Conservation (phyloP, 2,888 invertebrate genomes). For the Toxonevra muliebris region DNA sequence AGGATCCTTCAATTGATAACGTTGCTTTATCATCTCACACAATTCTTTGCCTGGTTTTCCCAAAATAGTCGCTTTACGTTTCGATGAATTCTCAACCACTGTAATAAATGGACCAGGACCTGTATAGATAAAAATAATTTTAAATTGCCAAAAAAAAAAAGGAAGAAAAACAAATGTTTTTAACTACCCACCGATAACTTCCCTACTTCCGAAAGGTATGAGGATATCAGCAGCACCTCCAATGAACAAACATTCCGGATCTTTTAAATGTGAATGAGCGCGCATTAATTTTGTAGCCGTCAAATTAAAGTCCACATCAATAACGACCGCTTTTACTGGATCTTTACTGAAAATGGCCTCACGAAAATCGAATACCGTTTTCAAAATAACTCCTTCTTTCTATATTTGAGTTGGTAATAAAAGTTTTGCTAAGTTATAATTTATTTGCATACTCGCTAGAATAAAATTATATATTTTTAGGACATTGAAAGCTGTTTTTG, state of each 20-base stretch:
- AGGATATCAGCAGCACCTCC: slow-evolving; percentile 64
- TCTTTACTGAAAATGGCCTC: slow-evolving; percentile 52
- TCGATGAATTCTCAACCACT: slow-evolving; percentile 59
- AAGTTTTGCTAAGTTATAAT: no score
- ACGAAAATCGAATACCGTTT: slow-evolving; percentile 49
- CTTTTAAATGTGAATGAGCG: slow-evolving; percentile 63
- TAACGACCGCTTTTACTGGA: slow-evolving; percentile 66
- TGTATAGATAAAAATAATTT: slow-evolving; percentile 32
- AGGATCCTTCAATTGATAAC: slow-evolving; percentile 68
- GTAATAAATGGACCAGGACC: slow-evolving; percentile 65
- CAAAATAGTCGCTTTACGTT: slow-evolving; percentile 60
- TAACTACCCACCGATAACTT: slow-evolving; percentile 50
- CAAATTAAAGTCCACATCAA: slow-evolving; percentile 66
- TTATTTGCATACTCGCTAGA: no score
- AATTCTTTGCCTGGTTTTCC: slow-evolving; percentile 66
- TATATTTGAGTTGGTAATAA: slow-evolving; percentile 27
- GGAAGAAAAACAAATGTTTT: neutral
- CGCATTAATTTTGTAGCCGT: slow-evolving; percentile 65
- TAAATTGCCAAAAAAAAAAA: no score
- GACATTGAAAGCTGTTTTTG: no score
- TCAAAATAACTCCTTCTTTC: slow-evolving; percentile 38
- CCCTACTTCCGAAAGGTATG: slow-evolving; percentile 53
- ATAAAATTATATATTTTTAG: no score
- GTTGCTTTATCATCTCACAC: slow-evolving; percentile 54
- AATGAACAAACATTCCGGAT: slow-evolving; percentile 66